Percentiles rank a stretch among this genome's conserved stretches.
Conservation (phyloP, 2,797 vertebrate genomes). For the Sebastes trivittatus region DNA sequence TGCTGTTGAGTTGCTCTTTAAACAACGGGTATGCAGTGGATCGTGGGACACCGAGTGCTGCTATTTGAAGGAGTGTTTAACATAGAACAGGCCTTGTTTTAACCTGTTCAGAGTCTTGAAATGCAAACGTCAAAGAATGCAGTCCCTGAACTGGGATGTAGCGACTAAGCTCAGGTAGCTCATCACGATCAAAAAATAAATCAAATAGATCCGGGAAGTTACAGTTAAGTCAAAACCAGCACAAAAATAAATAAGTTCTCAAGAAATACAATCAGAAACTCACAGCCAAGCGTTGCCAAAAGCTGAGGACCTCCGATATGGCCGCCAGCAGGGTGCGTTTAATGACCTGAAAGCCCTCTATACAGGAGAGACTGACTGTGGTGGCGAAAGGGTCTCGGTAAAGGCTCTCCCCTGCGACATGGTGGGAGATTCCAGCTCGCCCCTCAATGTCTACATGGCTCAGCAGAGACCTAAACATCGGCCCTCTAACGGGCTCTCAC, state of each 20-base stretch:
- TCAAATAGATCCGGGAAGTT: slow-evolving; percentile 1
- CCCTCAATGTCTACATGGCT: slow-evolving; percentile 82
- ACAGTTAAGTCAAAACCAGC: neutral
- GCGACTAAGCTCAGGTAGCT: neutral
- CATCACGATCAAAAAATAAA: neutral
- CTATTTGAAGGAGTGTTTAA: neutral
- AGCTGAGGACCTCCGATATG: slow-evolving; percentile 53
- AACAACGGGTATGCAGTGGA: neutral
- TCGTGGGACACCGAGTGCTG: neutral
- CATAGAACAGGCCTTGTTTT: neutral
- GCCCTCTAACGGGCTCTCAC: slow-evolving; percentile 54
- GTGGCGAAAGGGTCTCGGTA: slow-evolving; percentile 55
- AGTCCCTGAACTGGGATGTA: neutral
- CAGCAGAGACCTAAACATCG: slow-evolving; percentile 78
- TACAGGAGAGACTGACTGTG: slow-evolving; percentile 54
- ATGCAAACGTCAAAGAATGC: neutral
- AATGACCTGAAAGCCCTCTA: slow-evolving; percentile 41
- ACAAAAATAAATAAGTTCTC: neutral
- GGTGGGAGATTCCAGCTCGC: slow-evolving; percentile 88
- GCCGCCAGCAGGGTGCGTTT: slow-evolving; percentile 20
- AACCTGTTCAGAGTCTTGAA: neutral
- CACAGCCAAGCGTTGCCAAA: slow-evolving; percentile 32
- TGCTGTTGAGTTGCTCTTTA: neutral
- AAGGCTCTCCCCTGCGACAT: slow-evolving; percentile 70
- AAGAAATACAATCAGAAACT: slow-evolving; percentile 67